Base-by-base conservation (phyloP, 1,140 invertebrate species). In the Proctacanthus coquilletti region DNA sequence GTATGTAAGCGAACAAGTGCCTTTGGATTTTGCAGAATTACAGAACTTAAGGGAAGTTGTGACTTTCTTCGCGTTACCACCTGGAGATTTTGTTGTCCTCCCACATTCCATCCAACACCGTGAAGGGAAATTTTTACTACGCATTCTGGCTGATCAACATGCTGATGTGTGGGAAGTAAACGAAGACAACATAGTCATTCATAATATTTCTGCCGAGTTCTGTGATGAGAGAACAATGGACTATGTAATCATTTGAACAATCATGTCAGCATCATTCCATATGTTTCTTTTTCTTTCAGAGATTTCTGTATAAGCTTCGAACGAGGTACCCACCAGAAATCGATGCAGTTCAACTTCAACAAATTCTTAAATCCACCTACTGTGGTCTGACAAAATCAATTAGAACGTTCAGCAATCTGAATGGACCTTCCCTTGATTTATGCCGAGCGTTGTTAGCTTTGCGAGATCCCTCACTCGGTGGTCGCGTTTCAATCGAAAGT, bases 111-210 rank as follows among this genome's bases (percentile, higher is more conserved):
- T 69, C 32, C 68, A 77, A 14, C 75, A 80, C 64, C 65, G 69
- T 45, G 76, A 80, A 51, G 73, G 71, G 27, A 75, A 75, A 58
- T 81, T 81, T 59, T 63, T 80, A 17, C 62, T 81, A 25, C 60
- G 78, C 38, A 73, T 81, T 41, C 64, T 80, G 5, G 79, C 77
- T 3, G 78, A 81, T 55, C 73, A 77, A 52, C 74, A 75, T 53
- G 73, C 73, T 48, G 76, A 75, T 58, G 77, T 80, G 40, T 81
- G 78, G 77, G 77, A 81, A 63, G 75, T 80, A 13, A 81, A 81
- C 57, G 77, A 81, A 52, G 77, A 81, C 56, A 81, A 81, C 51
- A 68, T 76, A 63, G 61, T 80, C 14, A 69, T 77, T 20, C 61
- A 72, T 45, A 76, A 77, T 56, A 66, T 77, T 38, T 65, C 66